Base-by-base conservation (phyloP, 2,888 invertebrate genomes). In the Poecilobothrus nobilitatus region DNA sequence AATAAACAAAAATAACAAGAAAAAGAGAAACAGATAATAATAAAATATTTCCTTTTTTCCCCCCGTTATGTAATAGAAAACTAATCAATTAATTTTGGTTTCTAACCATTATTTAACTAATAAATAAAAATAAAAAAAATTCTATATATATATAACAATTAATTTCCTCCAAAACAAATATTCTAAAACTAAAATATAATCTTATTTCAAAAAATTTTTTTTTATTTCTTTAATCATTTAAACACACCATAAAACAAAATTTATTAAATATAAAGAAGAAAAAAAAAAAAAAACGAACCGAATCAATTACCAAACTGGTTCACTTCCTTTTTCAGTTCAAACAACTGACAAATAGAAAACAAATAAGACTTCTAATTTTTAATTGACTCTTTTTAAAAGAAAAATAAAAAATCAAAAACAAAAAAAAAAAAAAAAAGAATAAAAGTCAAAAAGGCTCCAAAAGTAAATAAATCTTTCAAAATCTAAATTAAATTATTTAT, bases 401-500 rank as follows among this genome's bases (percentile, higher is more conserved):
- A 41, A 41, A 41, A 41, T 41, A 41, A 41, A 41, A 12, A 41
- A 6, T 12, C 41, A 15, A 41, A 41, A 41, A 41, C 10, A 37
- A 8, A 37, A 27, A 27, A 27, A 27, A 2, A 41, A 41, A 41
- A 41, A 41, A 5, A 41, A 41, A 41, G 2, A 41, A 6, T 12
- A 3, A 15, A 41, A 41, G 7, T n/a, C n/a, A 41, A 41, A 12
- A 53, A 53, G 53, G 53, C 53, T 41, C 9, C 41, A 53, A 18
- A 53, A 18, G 53, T 18, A 53, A 53, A 53, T 53, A 53, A 53
- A 53, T 53, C 53, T 53, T 53, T 37, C 9, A 41, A 53, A 53
- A 53, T 53, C 53, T 53, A 53, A 53, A 53, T 53, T 53, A 53
- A 53, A 53, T 53, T 53, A 37, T 37, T 53, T 53, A 53, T 53